These are phyloP conservation scores for Ophthalmolycus amberensis DNA, from an alignment of 2,113 vertebrate genomes.

Conservation along the genomic window DNA sequence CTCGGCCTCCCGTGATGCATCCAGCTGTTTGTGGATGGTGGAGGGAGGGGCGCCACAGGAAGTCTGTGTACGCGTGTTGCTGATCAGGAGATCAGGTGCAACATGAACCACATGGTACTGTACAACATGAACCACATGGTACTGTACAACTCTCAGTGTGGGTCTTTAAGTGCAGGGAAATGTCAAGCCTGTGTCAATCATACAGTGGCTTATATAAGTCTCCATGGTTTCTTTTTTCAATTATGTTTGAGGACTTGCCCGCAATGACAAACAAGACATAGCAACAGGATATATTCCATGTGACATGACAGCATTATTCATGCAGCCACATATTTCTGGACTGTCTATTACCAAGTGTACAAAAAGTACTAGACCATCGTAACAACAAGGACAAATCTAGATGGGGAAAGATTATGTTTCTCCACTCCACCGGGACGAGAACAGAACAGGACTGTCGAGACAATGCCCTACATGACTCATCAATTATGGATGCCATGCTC, in stretches of 20 bases:
- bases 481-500: conserved; percentile 25
- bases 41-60: neutral
- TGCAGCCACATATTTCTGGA: conserved; percentile 8
- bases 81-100: conserved; percentile 8
- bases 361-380: neutral
- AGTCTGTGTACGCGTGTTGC: conserved; percentile 24
- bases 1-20: conserved; percentile 19
- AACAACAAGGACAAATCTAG: neutral
- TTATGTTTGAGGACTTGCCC: conserved; percentile 7
- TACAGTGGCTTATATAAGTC: conserved; percentile 18
- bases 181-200: conserved; percentile 7
- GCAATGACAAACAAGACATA: neutral
- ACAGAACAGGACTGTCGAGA: conserved; percentile 3
- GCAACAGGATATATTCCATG: conserved; percentile 1
- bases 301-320: conserved; percentile 6
- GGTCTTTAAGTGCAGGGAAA: neutral
- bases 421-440: neutral
- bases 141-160: neutral
- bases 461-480: conserved; percentile 25
- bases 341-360: neutral
- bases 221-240: neutral
- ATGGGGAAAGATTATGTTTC: neutral
- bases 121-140: neutral
- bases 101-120: neutral
- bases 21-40: neutral